Base-by-base conservation (phyloP, 2,797 vertebrate species). In the Poecilia wingei region DNA sequence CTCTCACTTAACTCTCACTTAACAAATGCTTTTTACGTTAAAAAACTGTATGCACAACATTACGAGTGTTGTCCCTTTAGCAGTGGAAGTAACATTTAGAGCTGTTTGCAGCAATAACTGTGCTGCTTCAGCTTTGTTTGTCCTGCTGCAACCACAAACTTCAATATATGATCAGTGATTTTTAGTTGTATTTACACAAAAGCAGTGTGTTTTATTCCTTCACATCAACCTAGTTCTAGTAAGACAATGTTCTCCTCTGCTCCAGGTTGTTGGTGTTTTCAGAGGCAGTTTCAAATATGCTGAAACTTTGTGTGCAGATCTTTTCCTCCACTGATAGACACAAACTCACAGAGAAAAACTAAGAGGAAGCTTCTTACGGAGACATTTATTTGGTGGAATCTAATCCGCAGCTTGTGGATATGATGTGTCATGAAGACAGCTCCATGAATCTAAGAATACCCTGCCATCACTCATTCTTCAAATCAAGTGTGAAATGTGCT, bases 401-500 rank as follows among this genome's bases (percentile, higher is more conserved):
- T 75, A 88, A 80, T 64, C 68, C 77, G 53, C 74, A 75, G 81
- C 79, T 84, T 82, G 83, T 86, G 82, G 82, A 78, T 39, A 74
- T 82, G 84, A 81, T 84, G 77, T 77, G 87, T 86, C 84, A 77
- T 72, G 86, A 83, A 55, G 84, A 84, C 84, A 86, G 87, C 90
- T 83, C 84, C 75, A 81, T 82, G 87, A 70, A 87, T 87, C 79
- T 61, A 73, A 88, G 82, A 84, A 86, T 75, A 85, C 79, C 79
- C 70, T 80, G 87, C 85, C 86, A 90, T 91, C 86, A 80, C 83
- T 88, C 81, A 31, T 83, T 83, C 84, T 89, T 93, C 87, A 93
- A 92, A 87, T 87, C 86, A 88, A 91, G 88, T 94, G 92, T 95
- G 93, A 95, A 96, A 95, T 95, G 86, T 87, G 94, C 91, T 93